Evolutionary conservation across 1,140 invertebrate species (phyloP).

Genomic region (Lineus longissimus): DNA sequence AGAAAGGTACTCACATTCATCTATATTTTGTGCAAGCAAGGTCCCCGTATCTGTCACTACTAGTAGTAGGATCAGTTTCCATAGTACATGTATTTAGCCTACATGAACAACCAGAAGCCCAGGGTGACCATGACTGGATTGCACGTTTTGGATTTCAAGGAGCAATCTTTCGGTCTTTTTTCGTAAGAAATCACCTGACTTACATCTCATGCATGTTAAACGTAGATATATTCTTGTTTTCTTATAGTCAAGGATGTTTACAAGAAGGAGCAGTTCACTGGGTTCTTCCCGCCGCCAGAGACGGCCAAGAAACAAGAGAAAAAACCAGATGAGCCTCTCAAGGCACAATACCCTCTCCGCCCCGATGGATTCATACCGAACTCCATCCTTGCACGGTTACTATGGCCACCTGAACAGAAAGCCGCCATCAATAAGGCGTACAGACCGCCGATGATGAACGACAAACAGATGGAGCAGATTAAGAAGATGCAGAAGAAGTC

Average conservation of each 20-base stretch:
- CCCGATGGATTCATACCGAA: slow-evolving; percentile 43
- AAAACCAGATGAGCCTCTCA: slow-evolving; percentile 16
- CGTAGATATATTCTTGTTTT: no score
- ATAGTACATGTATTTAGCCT: no score
- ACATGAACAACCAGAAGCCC: no score
- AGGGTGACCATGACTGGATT: no score
- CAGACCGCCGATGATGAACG: slow-evolving; percentile 8
- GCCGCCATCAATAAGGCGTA: slow-evolving; percentile 6
- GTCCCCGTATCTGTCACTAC: no score
- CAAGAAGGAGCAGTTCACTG: neutral
- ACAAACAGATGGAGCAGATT: slow-evolving; percentile 11
- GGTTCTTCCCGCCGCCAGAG: slow-evolving; percentile 18
- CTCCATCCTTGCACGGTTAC: slow-evolving; percentile 42
- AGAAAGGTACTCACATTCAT: neutral
- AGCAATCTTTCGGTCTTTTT: no score
- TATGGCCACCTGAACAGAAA: slow-evolving; percentile 29
- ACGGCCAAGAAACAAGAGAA: neutral
- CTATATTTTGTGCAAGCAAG: no score
- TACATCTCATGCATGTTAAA: no score
- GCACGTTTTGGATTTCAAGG: no score
- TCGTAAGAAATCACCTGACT: no score
- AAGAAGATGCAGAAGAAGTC: neutral
- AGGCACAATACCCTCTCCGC: slow-evolving; percentile 22
- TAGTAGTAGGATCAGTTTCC: no score
- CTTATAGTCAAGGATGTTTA: neutral